Base-by-base conservation (phyloP, 2,797 vertebrate genomes). In the Selene dorsalis region DNA sequence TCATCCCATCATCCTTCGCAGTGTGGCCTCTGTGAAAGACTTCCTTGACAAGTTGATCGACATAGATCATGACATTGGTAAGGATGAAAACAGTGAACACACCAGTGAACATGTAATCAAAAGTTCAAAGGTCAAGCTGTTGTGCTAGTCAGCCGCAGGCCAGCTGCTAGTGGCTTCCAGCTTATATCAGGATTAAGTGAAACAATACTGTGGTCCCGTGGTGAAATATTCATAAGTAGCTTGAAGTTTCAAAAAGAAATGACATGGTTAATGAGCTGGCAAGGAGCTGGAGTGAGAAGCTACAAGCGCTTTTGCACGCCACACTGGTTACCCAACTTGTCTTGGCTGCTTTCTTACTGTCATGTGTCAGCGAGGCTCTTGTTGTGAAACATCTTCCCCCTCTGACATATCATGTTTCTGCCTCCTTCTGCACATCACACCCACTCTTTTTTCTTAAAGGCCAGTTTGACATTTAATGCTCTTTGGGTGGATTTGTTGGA, bases 21-120 rank as follows among this genome's bases (percentile, higher is more conserved):
- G 96, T 0, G 93, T 96, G 76, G 86, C 94, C 2, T 96, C 93
- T 0, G 93, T 97, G 86, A 95, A 94, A 75, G 95, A 95, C 87
- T 98, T 97, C 89, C 92, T 98, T 85, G 96, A 98, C 75, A 86
- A 90, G 86, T 86, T 99, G 82, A 95, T 97, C 6, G 92, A 96
- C 3, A 91, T 98, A 69, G 94, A 96, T 61, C 92, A 91, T 10
- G 89, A 94, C 4, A 89, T 87, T 16, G 96, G 97, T 98, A 93
- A 96, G 95, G 55, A 65, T 47, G 64, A 50, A 16, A 38, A 55
- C 60, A 68, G 73, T 16, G 39, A 72, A 70, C 70, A 2, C 62
- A 24, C 16, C 56, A 22, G 68, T 69, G n/a, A 66, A 59, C 58
- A 24, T 70, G 43, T 66, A 65, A 61, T 64, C 45, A 78, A 59